Evolutionary conservation across 2,888 invertebrate genomes (phyloP).

Genomic region (Synanthedon vespiformis): DNA sequence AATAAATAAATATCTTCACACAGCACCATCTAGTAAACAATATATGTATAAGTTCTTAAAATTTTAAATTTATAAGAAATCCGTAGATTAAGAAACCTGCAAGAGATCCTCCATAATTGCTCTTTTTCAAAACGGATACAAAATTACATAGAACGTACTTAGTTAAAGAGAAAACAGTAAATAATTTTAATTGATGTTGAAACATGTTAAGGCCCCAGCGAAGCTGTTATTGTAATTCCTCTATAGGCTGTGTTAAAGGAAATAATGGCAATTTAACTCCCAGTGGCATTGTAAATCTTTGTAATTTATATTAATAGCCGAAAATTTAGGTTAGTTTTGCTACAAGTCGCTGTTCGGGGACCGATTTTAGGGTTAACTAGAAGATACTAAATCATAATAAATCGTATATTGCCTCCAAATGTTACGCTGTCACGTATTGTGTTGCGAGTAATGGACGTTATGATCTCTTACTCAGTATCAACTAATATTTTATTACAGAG

Average conservation of each 20-base stretch:
- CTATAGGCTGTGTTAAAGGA: conserved; percentile 34
- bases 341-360: conserved; percentile 46
- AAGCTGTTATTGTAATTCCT: conserved; percentile 35
- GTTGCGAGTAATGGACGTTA: no score
- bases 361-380: conserved; percentile 42
- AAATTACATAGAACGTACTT: conserved; percentile 7
- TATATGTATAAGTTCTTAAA: no score
- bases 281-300: conserved; percentile 57
- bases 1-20: no score
- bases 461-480: no score
- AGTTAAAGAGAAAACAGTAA: conserved; percentile 13
- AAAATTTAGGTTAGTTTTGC: conserved; percentile 56
- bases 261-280: conserved; percentile 51
- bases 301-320: conserved; percentile 64
- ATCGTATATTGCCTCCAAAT: conserved; percentile 17
- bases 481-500: no score
- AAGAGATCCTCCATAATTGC: no score
- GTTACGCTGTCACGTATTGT: conserved; percentile 3
- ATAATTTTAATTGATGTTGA: conserved; percentile 42
- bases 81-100: no score
- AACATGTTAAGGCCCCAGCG: conserved; percentile 25
- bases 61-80: no score
- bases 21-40: no score
- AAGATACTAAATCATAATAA: conserved; percentile 40
- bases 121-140: no score